Evolutionary conservation across 2,888 invertebrate genomes (phyloP), one percentile per base, ranked within the genome.

Genomic region (Tipula vernalis): DNA sequence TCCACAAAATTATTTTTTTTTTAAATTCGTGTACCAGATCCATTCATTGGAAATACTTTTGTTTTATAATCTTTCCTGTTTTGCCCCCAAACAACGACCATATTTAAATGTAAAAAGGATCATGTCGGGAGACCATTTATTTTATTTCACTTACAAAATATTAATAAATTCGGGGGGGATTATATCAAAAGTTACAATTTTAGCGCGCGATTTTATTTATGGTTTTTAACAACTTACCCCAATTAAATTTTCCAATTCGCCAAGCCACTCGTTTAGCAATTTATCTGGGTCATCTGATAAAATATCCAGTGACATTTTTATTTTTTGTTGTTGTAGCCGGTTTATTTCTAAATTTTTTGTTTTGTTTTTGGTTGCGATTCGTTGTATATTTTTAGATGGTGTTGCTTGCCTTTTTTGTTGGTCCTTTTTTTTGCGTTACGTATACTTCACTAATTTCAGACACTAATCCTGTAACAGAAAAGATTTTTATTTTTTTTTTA

Each of bases 181-280:
- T 39, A 6, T 5, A 39, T 15, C 15, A 51, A 51, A 15, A 51
- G n/a, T 51, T n/a, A 28, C 28, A 51, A n/a, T 51, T 51, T 51
- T 51, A 51, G 4, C 51, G n/a, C 51, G 51, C n/a, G n/a, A n/a
- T 51, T n/a, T 15, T 12, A 44, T 44, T 44, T 44, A 44, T 44
- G 10, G 3, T 10, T 51, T 13, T 51, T 28, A 10, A 28, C 39
- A 86, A 88, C 92, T 93, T 89, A 93, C 93, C 92, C 92, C 91
- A 87, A 93, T 93, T 87, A 93, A 91, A 88, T 90, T 92, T 90
- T 93, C 93, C 89, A 93, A 90, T 89, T 93, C 93, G 87, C 93
- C 93, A 39, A 93, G 91, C 93, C 93, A 93, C 88, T 92, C 92
- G 90, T 93, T 93, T 88, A 93, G 91, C 87, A 93, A 91, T 88